phyloP scores from a whole-genome alignment of 2,113 vertebrate species.

The Gasterosteus nipponicus region DNA sequence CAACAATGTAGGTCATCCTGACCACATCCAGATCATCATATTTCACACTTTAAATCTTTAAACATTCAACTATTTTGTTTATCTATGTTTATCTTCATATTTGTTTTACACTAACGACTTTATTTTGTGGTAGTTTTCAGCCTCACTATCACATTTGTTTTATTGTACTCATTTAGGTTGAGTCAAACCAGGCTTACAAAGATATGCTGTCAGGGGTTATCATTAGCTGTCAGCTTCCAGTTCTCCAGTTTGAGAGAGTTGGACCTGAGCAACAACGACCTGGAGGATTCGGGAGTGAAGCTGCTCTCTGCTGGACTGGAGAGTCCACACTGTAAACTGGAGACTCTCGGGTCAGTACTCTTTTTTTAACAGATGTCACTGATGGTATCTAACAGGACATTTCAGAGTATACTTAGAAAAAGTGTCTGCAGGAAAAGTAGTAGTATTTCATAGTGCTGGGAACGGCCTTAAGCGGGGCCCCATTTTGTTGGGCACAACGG shows the following conservation, averaged over 20 bases:
- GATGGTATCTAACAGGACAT: background rate
- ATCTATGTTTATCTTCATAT: no score
- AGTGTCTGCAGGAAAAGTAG: background rate
- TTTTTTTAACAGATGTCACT: background rate
- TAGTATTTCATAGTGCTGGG: no score
- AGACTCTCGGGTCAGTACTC: constrained; percentile 11
- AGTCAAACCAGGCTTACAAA: background rate
- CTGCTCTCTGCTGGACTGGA: background rate
- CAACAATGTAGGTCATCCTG: no score
- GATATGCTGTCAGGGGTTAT: background rate
- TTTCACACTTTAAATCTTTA: no score
- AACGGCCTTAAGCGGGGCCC: no score
- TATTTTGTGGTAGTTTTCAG: no score
- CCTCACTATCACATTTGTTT: no score
- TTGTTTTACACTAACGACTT: no score
- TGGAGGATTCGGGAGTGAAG: constrained; percentile 16
- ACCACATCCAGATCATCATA: no score
- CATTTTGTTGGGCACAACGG: no score
- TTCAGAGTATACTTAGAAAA: no score
- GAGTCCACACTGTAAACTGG: background rate
- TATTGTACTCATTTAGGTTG: background rate
- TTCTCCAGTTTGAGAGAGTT: background rate
- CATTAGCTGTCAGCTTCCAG: background rate
- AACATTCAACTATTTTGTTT: no score
- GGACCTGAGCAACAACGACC: constrained; percentile 14